phyloP scores from a whole-genome alignment of 2,888 invertebrate genomes.

The Craniophora ligustri region DNA sequence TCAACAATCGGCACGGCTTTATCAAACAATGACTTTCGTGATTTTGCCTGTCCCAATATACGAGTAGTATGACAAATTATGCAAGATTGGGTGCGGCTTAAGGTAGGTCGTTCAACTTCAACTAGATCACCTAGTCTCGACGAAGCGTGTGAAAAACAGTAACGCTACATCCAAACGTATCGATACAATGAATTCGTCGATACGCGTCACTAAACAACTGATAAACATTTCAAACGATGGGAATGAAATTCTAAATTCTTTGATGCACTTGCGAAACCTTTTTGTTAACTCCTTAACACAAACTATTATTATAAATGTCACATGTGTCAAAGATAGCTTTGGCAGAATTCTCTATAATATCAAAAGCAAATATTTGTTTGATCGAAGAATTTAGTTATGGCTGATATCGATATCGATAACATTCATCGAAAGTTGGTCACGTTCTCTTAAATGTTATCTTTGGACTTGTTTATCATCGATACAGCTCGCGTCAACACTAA shows the following conservation, averaged over 20 bases:
- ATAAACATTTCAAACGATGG: slow-evolving; percentile 68
- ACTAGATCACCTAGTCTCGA: slow-evolving; percentile 64
- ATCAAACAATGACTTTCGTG: slow-evolving; percentile 69
- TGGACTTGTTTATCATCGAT: slow-evolving; percentile 51
- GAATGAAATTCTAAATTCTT: slow-evolving; percentile 63
- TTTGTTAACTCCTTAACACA: slow-evolving; percentile 57
- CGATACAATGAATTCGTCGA: slow-evolving; percentile 64
- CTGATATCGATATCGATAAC: slow-evolving; percentile 55
- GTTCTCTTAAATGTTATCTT: slow-evolving; percentile 53
- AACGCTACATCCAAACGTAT: slow-evolving; percentile 48
- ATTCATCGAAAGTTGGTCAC: slow-evolving; percentile 47
- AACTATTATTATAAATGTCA: slow-evolving; percentile 56
- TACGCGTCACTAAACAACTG: slow-evolving; percentile 69
- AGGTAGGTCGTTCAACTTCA: slow-evolving; percentile 79
- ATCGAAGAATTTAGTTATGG: slow-evolving; percentile 55
- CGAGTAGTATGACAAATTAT: slow-evolving; percentile 62
- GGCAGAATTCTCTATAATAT: slow-evolving; percentile 45
- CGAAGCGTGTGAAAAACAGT: slow-evolving; percentile 72
- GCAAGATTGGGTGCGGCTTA: slow-evolving; percentile 59
- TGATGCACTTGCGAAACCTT: slow-evolving; percentile 66
- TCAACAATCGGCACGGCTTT: slow-evolving; percentile 55
- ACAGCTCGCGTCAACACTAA: slow-evolving; percentile 17
- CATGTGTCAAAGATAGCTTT: slow-evolving; percentile 56
- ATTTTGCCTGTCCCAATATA: slow-evolving; percentile 49
- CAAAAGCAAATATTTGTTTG: slow-evolving; percentile 63